Percentiles rank a stretch among this genome's conserved stretches.
Conservation (phyloP, 1,140 invertebrate species). For the Sminthurinus signatus region DNA sequence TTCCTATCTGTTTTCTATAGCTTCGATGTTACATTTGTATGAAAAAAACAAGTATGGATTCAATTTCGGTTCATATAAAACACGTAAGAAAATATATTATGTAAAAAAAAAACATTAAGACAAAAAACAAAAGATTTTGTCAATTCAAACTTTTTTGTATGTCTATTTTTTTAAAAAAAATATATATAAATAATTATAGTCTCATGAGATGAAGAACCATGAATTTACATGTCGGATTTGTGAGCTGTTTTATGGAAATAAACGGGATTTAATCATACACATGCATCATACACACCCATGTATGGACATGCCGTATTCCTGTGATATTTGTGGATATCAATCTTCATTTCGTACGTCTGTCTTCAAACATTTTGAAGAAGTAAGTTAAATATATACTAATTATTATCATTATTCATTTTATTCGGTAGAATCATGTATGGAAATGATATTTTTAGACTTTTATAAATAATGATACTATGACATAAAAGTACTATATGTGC, state of each 20-base stretch:
- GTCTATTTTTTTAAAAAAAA: not conserved
- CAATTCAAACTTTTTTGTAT: not conserved
- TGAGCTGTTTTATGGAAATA: not conserved
- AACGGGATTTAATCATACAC: not conserved
- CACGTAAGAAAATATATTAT: not conserved
- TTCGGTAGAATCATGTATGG: not conserved
- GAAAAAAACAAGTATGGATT: not conserved
- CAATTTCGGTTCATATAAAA: not conserved
- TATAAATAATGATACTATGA: no score
- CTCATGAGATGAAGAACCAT: constrained; percentile 11
- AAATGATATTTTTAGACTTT: not conserved
- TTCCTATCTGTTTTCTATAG: no score
- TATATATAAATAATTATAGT: not conserved
- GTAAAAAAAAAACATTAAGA: no score
- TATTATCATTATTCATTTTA: not conserved
- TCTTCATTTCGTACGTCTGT: not conserved
- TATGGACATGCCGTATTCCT: constrained; percentile 2
- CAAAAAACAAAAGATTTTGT: no score
- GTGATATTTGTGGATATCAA: constrained; percentile 5
- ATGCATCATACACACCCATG: constrained; percentile 5
- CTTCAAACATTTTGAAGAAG: constrained; percentile 6
- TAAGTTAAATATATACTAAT: not conserved
- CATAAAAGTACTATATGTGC: no score
- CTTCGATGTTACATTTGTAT: constrained; percentile 2
- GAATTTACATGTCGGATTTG: constrained; percentile 1